phyloP scores from a whole-genome alignment of 2,113 vertebrate genomes.

The Reinhardtius hippoglossoides region DNA sequence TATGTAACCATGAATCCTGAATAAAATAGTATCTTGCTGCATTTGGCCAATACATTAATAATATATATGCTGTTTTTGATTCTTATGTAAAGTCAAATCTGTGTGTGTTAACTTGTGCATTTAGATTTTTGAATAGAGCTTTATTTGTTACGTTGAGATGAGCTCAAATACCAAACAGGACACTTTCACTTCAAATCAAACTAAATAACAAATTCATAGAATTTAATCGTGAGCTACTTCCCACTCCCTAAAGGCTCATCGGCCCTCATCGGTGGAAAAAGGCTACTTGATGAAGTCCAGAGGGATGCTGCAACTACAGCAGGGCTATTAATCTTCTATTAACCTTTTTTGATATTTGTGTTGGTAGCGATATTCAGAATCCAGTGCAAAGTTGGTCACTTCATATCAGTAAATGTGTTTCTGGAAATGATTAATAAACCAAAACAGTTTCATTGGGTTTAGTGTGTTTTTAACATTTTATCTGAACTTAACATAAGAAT shows the following conservation, averaged over 20 bases:
- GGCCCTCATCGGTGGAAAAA: slow-evolving; percentile 77
- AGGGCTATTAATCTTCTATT: slow-evolving; percentile 40
- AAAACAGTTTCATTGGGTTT: slow-evolving; percentile 9
- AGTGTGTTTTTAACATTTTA: neutral
- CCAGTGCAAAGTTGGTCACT: slow-evolving; percentile 37
- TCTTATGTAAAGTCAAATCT: neutral
- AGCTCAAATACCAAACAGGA: slow-evolving; percentile 4
- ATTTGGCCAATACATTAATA: neutral
- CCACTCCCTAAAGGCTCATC: slow-evolving; percentile 76
- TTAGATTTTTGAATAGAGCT: neutral
- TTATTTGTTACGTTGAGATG: neutral
- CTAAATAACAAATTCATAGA: slow-evolving; percentile 18
- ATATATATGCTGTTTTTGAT: neutral
- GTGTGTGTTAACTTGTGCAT: neutral
- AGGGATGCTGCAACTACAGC: slow-evolving; percentile 74
- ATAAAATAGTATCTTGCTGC: neutral
- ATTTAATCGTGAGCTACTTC: slow-evolving; percentile 13
- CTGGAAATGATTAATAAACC: slow-evolving; percentile 29
- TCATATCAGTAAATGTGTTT: slow-evolving; percentile 33
- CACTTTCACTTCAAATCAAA: neutral
- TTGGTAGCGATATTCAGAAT: slow-evolving; percentile 14
- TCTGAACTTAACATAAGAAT: neutral
- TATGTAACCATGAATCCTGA: neutral
- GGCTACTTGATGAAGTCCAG: slow-evolving; percentile 82
- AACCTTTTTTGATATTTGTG: slow-evolving; percentile 41